Evolutionary conservation across 2,888 invertebrate species (phyloP), one percentile per base, ranked within the genome.

Genomic region (Caenorhabditis imperialis): DNA sequence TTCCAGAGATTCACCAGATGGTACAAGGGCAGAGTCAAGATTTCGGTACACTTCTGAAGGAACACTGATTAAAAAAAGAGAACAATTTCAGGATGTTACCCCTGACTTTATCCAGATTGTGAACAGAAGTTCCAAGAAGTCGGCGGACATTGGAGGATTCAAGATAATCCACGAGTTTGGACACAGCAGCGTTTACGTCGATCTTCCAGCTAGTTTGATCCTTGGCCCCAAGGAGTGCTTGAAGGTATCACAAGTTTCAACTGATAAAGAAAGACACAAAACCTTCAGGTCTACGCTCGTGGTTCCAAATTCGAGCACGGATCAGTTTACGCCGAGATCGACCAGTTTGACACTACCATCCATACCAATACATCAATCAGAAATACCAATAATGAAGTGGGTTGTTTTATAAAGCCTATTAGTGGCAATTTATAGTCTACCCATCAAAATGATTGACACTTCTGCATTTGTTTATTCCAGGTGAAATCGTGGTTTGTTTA

Each of bases 21-120:
- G 74, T 74, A 69, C 57, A 74, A 74, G 42, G 69, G 74, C 38
- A 38, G 69, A 57, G 69, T 74, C 35, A 74, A 69, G 74, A 74
- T 74, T 45, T 37, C 50, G 47, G 67, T 67, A 45, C 10, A 30
- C 7, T 7, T 14, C n/a, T 37, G 14, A 3, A n/a, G n/a, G 10
- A 23, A 12, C 2, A n/a, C 1, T 6, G 10, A 7, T 8, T 8
- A 40, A 27, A 10, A 40, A 14, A 1, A 12, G n/a, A 16, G 16
- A 22, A 7, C 10, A 14, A 27, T 60, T 69, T n/a, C 16, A 69
- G 69, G 74, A 74, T 53, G 69, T 74, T 12, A 74, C 67, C 14
- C 67, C 74, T 38, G 62, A 67, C 27, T 69, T 18, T 30, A 51
- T 74, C 33, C 55, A 47, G 22, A 18, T 74, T 16, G 74, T 58